Evolutionary conservation across 2,888 invertebrate genomes (phyloP).

Genomic region (Cistogaster globosa): DNA sequence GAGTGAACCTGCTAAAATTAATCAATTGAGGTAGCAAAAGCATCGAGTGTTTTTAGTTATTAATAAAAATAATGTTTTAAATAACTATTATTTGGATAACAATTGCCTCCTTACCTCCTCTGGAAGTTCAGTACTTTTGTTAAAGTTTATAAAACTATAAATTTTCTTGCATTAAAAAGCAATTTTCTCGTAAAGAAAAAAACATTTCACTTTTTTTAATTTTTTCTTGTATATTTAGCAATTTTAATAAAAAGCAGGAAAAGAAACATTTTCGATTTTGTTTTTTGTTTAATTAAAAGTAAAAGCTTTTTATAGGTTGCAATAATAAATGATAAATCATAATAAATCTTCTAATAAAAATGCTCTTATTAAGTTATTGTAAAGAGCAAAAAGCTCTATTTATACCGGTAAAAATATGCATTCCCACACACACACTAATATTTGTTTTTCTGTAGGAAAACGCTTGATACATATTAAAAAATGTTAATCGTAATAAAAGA

Average conservation of each 20-base stretch:
- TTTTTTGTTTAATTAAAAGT: neutral
- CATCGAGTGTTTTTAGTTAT: too few species aligned
- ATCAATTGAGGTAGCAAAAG: too few species aligned
- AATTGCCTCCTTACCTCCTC: too few species aligned
- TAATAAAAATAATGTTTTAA: too few species aligned
- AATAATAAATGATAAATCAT: neutral
- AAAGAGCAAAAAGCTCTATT: conserved; percentile 28
- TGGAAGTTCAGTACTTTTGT: neutral
- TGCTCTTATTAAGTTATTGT: neutral
- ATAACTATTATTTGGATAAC: too few species aligned
- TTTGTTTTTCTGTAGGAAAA: neutral
- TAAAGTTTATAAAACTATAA: too few species aligned
- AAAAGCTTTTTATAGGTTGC: conserved; percentile 11
- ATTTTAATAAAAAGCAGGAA: conserved; percentile 50
- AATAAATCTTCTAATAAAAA: neutral
- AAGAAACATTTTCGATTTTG: conserved; percentile 22
- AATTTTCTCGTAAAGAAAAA: neutral
- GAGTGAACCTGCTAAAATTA: too few species aligned
- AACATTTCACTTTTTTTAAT: neutral
- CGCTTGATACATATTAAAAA: conserved; percentile 38
- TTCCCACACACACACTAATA: neutral
- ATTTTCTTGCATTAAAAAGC: neutral
- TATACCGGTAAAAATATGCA: conserved; percentile 16
- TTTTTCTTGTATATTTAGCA: conserved; percentile 25
- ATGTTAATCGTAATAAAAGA: conserved; percentile 9